phyloP scores from a whole-genome alignment of 2,797 vertebrate species.

The Taenioides sp. region DNA sequence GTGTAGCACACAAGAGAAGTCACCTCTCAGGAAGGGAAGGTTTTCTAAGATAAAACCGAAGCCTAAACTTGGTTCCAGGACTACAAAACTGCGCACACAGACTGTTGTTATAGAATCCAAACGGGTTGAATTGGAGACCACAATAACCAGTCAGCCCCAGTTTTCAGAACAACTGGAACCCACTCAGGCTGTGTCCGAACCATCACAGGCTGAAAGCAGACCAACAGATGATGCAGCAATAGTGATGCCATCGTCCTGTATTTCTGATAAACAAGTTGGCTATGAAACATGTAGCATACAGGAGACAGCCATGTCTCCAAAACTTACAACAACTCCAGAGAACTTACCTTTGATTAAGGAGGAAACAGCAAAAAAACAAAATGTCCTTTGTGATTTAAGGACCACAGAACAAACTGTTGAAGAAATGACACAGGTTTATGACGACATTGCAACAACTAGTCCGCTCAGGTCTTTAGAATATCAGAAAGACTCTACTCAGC shows the following conservation, averaged over 20 bases:
- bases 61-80: constrained; percentile 44
- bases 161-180: not conserved
- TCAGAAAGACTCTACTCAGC: constrained; percentile 12
- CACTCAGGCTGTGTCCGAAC: not conserved
- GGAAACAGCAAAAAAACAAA: not conserved
- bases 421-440: not conserved
- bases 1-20: not conserved
- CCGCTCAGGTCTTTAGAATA: constrained; percentile 23
- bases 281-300: not conserved
- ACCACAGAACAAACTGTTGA: not conserved
- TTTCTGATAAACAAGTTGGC: not conserved
- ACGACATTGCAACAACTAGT: not conserved
- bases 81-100: constrained; percentile 21
- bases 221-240: not conserved
- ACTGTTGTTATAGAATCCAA: constrained; percentile 7
- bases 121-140: not conserved
- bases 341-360: not conserved
- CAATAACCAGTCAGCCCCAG: not conserved
- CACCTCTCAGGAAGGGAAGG: constrained; percentile 19
- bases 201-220: not conserved
- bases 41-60: constrained; percentile 53
- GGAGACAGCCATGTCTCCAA: not conserved
- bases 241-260: not conserved
- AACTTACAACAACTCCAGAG: not conserved
- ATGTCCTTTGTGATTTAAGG: not conserved